phyloP scores from a whole-genome alignment of 2,113 vertebrate genomes.

The Uria aalge region DNA sequence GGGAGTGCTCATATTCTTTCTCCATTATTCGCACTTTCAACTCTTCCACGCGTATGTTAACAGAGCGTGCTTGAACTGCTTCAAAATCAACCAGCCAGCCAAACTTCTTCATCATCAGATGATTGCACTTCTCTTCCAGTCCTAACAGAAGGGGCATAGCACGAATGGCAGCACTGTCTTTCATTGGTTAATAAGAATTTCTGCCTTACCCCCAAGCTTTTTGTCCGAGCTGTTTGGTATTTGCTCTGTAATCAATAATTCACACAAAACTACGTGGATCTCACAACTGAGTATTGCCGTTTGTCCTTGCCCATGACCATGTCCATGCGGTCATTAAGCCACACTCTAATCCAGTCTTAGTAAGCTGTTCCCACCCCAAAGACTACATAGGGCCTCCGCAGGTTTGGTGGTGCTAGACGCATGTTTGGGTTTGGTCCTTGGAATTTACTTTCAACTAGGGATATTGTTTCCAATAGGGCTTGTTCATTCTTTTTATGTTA shows the following conservation, averaged over 20 bases:
- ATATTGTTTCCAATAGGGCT: not conserved
- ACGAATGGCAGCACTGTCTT: not conserved
- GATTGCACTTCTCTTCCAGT: constrained; percentile 77
- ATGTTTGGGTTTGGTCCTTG: not conserved
- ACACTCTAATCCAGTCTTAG: not conserved
- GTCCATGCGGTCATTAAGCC: not conserved
- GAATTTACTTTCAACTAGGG: too few species aligned
- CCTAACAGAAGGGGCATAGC: constrained; percentile 57
- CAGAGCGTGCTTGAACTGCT: constrained; percentile 81
- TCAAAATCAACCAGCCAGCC: constrained; percentile 86
- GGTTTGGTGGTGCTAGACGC: not conserved
- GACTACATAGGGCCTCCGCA: not conserved
- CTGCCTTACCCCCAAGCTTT: not conserved
- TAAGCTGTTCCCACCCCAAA: not conserved
- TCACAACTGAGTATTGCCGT: not conserved
- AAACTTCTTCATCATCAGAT: constrained; percentile 88
- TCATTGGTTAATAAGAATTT: not conserved
- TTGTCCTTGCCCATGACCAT: not conserved
- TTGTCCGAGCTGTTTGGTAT: not conserved
- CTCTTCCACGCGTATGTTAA: constrained; percentile 82
- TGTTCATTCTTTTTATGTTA: not conserved
- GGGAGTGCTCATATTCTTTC: constrained; percentile 65
- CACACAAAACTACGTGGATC: not conserved
- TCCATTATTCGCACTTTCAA: constrained; percentile 79
- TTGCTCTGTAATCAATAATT: not conserved